Conservation (phyloP, 2,113 vertebrate genomes). For the Lates calcarifer region DNA sequence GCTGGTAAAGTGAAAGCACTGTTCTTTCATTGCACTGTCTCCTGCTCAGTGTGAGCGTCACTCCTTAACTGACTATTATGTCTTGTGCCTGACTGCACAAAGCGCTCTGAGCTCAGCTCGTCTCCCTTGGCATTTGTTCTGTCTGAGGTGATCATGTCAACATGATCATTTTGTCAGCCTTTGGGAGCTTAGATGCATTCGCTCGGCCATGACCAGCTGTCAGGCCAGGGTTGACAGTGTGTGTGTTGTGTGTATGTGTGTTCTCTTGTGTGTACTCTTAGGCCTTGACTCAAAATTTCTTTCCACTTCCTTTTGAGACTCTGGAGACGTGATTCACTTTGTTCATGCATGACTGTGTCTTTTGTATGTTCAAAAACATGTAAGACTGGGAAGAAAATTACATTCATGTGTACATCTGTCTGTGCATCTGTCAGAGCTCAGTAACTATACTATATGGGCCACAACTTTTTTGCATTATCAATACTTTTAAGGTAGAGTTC, state of each 20-base stretch:
- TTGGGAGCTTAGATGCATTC: constrained; percentile 55
- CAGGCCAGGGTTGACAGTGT: constrained; percentile 51
- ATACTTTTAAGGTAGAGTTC: not conserved
- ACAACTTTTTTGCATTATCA: not conserved
- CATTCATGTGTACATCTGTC: constrained; percentile 1
- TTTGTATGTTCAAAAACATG: constrained; percentile 30
- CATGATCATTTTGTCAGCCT: constrained; percentile 74
- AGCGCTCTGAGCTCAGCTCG: constrained; percentile 56
- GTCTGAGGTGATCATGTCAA: constrained; percentile 81
- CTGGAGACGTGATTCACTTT: constrained; percentile 17
- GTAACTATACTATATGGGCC: no score
- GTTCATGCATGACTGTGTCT: constrained; percentile 30
- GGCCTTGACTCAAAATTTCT: constrained; percentile 33
- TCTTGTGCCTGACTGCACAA: constrained; percentile 71
- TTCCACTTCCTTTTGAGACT: constrained; percentile 42
- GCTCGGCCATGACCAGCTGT: constrained; percentile 70
- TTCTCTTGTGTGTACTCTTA: constrained; percentile 9
- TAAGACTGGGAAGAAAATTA: not conserved
- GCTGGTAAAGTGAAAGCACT: constrained; percentile 21
- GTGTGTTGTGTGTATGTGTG: constrained; percentile 16
- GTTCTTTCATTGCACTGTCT: constrained; percentile 37
- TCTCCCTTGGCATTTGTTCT: constrained; percentile 70
- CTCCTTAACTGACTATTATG: constrained; percentile 66
- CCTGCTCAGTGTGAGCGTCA: constrained; percentile 37
- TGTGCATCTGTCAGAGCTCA: constrained; percentile 13